Percentiles rank a stretch among this genome's conserved stretches.
phyloP scores from a whole-genome alignment of 2,888 invertebrate genomes.

The Cryptus viduatorius region DNA sequence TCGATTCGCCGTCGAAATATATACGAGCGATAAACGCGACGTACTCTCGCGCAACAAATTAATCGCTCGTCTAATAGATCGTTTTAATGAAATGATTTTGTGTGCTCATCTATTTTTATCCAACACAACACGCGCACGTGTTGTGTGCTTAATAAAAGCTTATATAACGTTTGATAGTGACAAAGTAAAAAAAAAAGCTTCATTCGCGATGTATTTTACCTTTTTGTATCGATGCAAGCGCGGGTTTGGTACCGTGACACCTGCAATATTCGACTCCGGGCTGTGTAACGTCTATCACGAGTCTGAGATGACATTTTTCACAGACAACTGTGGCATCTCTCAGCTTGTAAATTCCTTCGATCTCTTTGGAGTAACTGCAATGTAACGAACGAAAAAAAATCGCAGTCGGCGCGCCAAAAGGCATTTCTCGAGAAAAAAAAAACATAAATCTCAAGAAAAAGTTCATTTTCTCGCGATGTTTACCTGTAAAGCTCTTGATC shows the following conservation, averaged over 20 bases:
- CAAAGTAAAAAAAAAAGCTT: constrained; percentile 57
- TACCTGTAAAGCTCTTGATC: constrained; percentile 86
- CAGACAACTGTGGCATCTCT: constrained; percentile 87
- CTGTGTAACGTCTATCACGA: constrained; percentile 83
- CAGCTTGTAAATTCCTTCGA: constrained; percentile 87
- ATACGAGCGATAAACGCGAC: too few species aligned
- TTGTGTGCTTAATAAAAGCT: constrained; percentile 23
- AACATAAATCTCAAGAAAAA: neutral
- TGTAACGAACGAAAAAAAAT: constrained; percentile 43
- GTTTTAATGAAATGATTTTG: constrained; percentile 12
- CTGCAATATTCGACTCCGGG: constrained; percentile 85
- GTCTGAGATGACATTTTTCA: constrained; percentile 85
- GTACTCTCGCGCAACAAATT: neutral
- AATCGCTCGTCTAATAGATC: neutral
- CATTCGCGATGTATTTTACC: constrained; percentile 70
- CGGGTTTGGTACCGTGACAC: constrained; percentile 79
- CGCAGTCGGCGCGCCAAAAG: neutral
- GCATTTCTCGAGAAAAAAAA: neutral
- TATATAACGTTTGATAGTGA: constrained; percentile 28
- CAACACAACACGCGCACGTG: constrained; percentile 11
- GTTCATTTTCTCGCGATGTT: neutral
- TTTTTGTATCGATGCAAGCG: constrained; percentile 60
- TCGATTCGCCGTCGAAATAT: too few species aligned
- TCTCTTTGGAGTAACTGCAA: constrained; percentile 86
- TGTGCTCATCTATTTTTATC: constrained; percentile 46